Conservation (phyloP, 2,113 vertebrate species). For the Zosterops pallidus region DNA sequence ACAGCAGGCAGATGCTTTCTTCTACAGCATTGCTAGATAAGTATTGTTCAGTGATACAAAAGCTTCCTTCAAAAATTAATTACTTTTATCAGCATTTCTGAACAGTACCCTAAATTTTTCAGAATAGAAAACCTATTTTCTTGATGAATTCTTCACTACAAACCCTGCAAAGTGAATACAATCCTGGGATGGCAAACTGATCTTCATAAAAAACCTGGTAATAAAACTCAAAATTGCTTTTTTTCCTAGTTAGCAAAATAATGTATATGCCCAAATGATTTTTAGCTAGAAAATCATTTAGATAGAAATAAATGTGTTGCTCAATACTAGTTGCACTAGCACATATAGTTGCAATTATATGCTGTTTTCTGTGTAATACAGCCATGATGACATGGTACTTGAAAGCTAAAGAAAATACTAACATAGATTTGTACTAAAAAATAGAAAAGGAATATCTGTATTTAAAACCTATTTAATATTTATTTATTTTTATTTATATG, state of each 20-base stretch:
- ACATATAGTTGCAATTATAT: not conserved
- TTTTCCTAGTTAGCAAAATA: not conserved
- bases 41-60: constrained; percentile 17
- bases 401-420: constrained; percentile 29
- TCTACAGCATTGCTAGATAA: constrained; percentile 7
- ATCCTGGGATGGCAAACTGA: not conserved
- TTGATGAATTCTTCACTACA: not conserved
- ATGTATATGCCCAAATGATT: not conserved
- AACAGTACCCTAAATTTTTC: not conserved
- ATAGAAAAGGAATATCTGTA: not conserved
- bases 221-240: not conserved
- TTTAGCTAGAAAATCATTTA: not conserved
- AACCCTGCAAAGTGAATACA: not conserved
- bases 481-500: constrained; percentile 31
- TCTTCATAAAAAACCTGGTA: not conserved
- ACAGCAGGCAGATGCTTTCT: constrained; percentile 25
- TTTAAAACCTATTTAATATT: constrained; percentile 28
- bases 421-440: constrained; percentile 35
- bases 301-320: not conserved
- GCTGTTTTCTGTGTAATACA: not conserved
- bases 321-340: constrained; percentile 27
- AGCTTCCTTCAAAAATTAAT: constrained; percentile 22
- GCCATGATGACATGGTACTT: not conserved
- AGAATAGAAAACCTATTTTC: not conserved
- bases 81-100: constrained; percentile 18